Evolutionary conservation across 1,140 invertebrate species (phyloP).

Genomic region (Metaphire vulgaris): DNA sequence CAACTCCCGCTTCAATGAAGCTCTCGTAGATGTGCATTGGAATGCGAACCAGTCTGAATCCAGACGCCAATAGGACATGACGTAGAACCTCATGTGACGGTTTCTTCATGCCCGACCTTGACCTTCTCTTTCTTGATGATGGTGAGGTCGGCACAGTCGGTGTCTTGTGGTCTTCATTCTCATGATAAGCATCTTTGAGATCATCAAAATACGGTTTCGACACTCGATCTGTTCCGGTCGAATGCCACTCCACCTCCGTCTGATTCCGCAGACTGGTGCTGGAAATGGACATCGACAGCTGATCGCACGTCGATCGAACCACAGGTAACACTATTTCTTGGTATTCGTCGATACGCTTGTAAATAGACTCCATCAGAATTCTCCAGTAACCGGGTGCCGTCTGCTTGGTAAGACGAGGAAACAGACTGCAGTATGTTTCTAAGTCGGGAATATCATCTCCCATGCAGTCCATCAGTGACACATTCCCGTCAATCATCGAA

Average conservation of each 20-base stretch:
- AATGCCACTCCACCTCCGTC: slow-evolving; percentile 28
- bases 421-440: slow-evolving; percentile 18
- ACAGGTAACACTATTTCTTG: slow-evolving; percentile 25
- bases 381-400: slow-evolving; percentile 18
- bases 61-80: slow-evolving; percentile 16
- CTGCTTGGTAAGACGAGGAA: slow-evolving; percentile 11
- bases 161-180: slow-evolving; percentile 17
- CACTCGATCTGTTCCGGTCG: slow-evolving; percentile 9
- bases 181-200: slow-evolving; percentile 19
- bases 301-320: neutral
- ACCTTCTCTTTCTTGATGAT: neutral
- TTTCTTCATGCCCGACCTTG: slow-evolving; percentile 15
- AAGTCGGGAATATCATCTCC: slow-evolving; percentile 25
- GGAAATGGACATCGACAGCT: neutral
- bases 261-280: neutral
- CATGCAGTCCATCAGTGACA: slow-evolving; percentile 2
- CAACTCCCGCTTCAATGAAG: slow-evolving; percentile 26
- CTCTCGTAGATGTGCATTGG: slow-evolving; percentile 22
- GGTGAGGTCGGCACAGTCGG: neutral
- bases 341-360: slow-evolving; percentile 21
- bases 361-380: slow-evolving; percentile 15
- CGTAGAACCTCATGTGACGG: slow-evolving; percentile 21
- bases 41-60: slow-evolving; percentile 26
- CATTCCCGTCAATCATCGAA: neutral
- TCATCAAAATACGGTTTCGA: slow-evolving; percentile 29